These are phyloP conservation scores for Amblyornis subalaris DNA, from an alignment of 2,113 vertebrate species.

Conservation along the genomic window DNA sequence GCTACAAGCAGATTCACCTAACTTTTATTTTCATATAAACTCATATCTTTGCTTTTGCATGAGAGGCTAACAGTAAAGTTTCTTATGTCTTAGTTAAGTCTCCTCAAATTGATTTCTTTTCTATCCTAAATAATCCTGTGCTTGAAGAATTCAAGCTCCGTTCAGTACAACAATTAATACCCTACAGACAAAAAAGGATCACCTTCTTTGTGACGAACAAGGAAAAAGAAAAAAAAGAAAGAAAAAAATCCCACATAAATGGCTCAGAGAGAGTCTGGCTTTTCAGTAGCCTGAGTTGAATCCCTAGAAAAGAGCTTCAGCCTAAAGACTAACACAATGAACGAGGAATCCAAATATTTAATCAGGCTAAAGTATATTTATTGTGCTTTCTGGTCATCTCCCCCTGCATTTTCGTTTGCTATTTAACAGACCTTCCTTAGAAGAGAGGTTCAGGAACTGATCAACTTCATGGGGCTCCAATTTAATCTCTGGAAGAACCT, in stretches of 20 bases:
- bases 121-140: not conserved
- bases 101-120: not conserved
- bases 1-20: not conserved
- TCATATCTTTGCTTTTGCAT: not conserved
- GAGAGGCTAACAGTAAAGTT: not conserved
- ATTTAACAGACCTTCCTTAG: constrained; percentile 82
- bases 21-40: not conserved
- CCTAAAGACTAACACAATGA: not conserved
- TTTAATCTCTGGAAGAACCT: constrained; percentile 87
- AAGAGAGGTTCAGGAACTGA: constrained; percentile 93
- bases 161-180: not conserved
- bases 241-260: not conserved
- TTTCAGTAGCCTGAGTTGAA: not conserved
- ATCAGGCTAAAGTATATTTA: not conserved
- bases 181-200: not conserved
- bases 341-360: constrained; percentile 1
- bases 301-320: constrained; percentile 1
- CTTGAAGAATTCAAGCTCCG: not conserved
- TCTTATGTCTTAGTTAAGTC: not conserved
- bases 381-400: not conserved
- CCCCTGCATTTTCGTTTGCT: not conserved
- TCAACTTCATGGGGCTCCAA: constrained; percentile 98
- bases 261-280: not conserved
- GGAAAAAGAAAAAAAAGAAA: not conserved
- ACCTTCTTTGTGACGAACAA: not conserved